These are phyloP conservation scores for Hypsibius dujardini DNA, from an alignment of 1,140 invertebrate genomes.

Conservation along the genomic window DNA sequence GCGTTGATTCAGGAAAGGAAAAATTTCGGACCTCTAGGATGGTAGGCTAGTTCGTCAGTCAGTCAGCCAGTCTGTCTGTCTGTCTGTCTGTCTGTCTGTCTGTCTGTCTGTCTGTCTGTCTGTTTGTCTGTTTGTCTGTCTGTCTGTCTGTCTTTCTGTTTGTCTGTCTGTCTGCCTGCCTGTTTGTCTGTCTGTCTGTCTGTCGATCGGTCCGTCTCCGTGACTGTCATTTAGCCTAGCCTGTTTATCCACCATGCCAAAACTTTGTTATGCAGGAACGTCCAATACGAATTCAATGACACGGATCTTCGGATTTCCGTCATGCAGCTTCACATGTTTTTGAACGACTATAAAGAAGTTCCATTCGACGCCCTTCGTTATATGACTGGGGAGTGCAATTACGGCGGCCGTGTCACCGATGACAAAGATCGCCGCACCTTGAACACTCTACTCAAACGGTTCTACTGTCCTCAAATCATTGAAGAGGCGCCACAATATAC, in stretches of 20 bases:
- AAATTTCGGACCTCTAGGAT: slow-evolving; percentile 78
- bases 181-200: too few species aligned
- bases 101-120: too few species aligned
- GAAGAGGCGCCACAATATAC: slow-evolving; percentile 30
- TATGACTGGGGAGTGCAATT: slow-evolving; percentile 82
- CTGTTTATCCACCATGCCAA: too few species aligned
- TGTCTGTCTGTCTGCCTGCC: too few species aligned
- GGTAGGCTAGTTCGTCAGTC: slow-evolving; percentile 34
- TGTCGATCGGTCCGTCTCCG: too few species aligned
- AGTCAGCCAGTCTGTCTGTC: too few species aligned
- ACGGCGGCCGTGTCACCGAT: slow-evolving; percentile 78
- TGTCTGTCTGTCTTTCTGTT: too few species aligned
- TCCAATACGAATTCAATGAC: slow-evolving; percentile 84
- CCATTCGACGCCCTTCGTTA: slow-evolving; percentile 75
- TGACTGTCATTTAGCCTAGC: too few species aligned
- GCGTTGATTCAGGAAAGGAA: slow-evolving; percentile 71
- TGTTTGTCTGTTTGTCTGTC: too few species aligned
- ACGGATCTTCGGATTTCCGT: slow-evolving; percentile 73
- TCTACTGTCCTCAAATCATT: slow-evolving; percentile 38
- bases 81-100: too few species aligned
- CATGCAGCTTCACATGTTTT: slow-evolving; percentile 53
- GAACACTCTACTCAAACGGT: slow-evolving; percentile 59
- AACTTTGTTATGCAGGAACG: slow-evolving; percentile 40
- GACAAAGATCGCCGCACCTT: slow-evolving; percentile 78
- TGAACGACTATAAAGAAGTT: slow-evolving; percentile 47